Evolutionary conservation across 2,113 vertebrate species (phyloP), one percentile per base, ranked within the genome.

Genomic region (Nycticryphes semicollaris): DNA sequence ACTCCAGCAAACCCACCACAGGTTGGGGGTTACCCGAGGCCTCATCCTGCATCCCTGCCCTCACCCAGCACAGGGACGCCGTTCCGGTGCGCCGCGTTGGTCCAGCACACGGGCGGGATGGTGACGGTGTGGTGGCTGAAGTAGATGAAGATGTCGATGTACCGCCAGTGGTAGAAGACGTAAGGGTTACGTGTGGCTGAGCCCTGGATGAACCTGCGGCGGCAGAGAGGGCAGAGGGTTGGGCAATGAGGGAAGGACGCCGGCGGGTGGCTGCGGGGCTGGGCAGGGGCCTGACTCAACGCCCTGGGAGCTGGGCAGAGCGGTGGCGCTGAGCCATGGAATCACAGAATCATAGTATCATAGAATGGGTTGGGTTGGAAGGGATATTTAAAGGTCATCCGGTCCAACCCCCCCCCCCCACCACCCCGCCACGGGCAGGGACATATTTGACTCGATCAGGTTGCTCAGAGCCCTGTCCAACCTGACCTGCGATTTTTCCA

Each of bases 91-190:
- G 99, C 99, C 0, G 98, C 98, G 0, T 99, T 99, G 88, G 99
- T 99, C 99, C 99, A 99, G 92, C 98, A 97, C 22, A 98, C 98
- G 0, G 99, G 99, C 1, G 99, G 99, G 79, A 99, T 97, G 24
- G 99, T 99, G 90, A 99, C 98, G 5, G 96, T 87, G 62, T 97
- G 98, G 94, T 99, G 99, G 74, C 98, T 98, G 97, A 99, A 99
- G 98, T 99, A 99, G 60, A 99, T 98, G 3, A 99, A 99, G 95
- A 99, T 95, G 96, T 99, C 99, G 0, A 99, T 98, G 96, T 98
- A 97, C 30, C 98, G 97, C 99, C 99, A 99, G 97, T 99, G 99
- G 96, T 99, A 99, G 97, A 99, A 99, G n/a, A 98, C 97, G 1
- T 99, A 99, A 0, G 99, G 99, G 3, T 92, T 74, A 68, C 97